Percentiles rank a stretch among this genome's conserved stretches.
Conservation (phyloP, 2,888 invertebrate species). For the Abrostola tripartita region DNA sequence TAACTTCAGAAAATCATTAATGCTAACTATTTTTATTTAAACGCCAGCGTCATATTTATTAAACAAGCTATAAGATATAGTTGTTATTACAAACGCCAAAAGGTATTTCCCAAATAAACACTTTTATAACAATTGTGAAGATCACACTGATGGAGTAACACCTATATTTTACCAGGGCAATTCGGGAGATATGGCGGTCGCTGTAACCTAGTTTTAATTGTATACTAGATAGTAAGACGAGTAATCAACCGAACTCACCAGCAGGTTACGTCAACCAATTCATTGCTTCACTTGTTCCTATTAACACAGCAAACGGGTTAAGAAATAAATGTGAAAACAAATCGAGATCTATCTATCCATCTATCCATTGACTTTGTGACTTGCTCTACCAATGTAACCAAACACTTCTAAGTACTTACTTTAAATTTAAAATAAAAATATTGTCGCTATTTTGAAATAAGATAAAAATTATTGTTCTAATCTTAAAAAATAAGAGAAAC, state of each 20-base stretch:
- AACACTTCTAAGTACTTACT: constrained; percentile 19
- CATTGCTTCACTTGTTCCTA: constrained; percentile 39
- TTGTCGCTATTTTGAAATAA: constrained; percentile 5
- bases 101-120: constrained; percentile 47
- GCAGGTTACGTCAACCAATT: constrained; percentile 40
- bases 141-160: constrained; percentile 33
- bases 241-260: constrained; percentile 71
- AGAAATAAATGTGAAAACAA: constrained; percentile 28
- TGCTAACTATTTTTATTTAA: no score
- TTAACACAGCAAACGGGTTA: constrained; percentile 28
- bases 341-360: constrained; percentile 5
- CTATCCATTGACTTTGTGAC: constrained; percentile 25
- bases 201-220: constrained; percentile 84
- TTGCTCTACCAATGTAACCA: constrained; percentile 18
- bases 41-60: constrained; percentile 4
- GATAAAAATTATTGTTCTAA: no score
- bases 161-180: constrained; percentile 64
- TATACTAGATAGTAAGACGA: constrained; percentile 70
- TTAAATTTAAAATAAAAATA: constrained; percentile 18
- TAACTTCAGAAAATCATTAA: no score
- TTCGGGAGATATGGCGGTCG: constrained; percentile 66
- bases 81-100: constrained; percentile 29
- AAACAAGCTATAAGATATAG: constrained; percentile 14
- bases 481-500: neutral
- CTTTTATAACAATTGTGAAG: constrained; percentile 36